These are phyloP conservation scores for Caenorhabditis inopinata DNA, from an alignment of 1,140 invertebrate genomes.

Conservation along the genomic window DNA sequence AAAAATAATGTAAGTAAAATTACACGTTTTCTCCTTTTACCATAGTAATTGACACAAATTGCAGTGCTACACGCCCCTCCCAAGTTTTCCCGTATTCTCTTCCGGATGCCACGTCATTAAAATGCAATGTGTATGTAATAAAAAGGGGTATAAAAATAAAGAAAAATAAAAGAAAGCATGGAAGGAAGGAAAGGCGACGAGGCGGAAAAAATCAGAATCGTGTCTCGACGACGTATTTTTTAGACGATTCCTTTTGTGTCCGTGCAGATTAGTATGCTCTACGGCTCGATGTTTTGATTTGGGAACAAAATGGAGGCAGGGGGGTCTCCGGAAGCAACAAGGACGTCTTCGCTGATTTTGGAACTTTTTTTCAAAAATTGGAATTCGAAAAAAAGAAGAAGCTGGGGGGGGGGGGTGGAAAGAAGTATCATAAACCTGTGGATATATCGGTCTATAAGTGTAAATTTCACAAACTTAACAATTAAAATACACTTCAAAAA, in stretches of 20 bases:
- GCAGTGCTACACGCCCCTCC: too few species aligned
- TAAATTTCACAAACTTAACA: background rate
- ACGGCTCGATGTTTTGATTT: constrained; percentile 15
- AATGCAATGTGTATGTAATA: too few species aligned
- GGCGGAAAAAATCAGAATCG: constrained; percentile 7
- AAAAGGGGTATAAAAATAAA: too few species aligned
- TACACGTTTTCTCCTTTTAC: too few species aligned
- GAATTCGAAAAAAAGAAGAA: background rate
- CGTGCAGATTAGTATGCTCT: background rate
- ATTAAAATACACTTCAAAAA: too few species aligned
- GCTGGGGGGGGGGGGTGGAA: background rate
- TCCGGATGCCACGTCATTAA: background rate
- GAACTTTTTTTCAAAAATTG: background rate
- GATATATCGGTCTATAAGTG: background rate
- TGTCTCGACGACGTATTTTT: background rate
- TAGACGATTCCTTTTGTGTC: background rate
- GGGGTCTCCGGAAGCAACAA: constrained; percentile 1
- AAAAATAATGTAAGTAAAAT: background rate
- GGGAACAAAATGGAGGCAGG: too few species aligned
- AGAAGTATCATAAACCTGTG: background rate
- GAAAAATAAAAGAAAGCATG: background rate
- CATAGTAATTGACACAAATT: background rate
- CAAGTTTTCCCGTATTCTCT: background rate
- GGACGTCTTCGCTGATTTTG: too few species aligned
- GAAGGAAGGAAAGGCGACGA: constrained; percentile 32